Evolutionary conservation across 2,888 invertebrate species (phyloP).

Genomic region (Hydrotaea cyrtoneurina): DNA sequence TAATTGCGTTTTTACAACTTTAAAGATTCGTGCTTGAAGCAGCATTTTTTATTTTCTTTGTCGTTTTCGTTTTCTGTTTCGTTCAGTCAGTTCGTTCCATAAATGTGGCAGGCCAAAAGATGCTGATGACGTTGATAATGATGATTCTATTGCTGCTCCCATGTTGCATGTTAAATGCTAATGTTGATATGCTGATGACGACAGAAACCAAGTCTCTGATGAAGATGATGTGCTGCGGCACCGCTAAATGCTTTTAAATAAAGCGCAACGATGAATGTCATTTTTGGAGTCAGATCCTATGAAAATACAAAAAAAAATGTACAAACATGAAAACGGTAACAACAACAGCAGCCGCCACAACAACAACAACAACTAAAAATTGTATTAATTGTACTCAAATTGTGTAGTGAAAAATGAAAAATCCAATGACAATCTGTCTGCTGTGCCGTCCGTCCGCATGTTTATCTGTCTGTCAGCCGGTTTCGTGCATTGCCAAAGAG

Average conservation of each 20-base stretch:
- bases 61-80: constrained; percentile 23
- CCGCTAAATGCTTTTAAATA: constrained; percentile 76
- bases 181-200: constrained; percentile 55
- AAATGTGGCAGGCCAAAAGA: constrained; percentile 40
- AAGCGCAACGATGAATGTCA: constrained; percentile 77
- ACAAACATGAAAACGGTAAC: constrained; percentile 37
- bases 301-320: constrained; percentile 77
- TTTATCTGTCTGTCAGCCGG: constrained; percentile 9
- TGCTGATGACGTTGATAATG: constrained; percentile 53
- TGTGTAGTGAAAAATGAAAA: constrained; percentile 44
- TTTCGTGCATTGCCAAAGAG: constrained; percentile 11
- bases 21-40: constrained; percentile 78
- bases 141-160: constrained; percentile 57
- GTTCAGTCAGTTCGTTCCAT: no score
- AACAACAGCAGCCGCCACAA: not conserved
- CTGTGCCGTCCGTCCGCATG: not conserved
- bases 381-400: constrained; percentile 68
- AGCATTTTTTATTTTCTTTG: constrained; percentile 70
- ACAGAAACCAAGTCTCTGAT: constrained; percentile 19
- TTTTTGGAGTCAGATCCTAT: constrained; percentile 64
- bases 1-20: constrained; percentile 80
- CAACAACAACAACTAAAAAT: constrained; percentile 47
- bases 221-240: constrained; percentile 60
- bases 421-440: constrained; percentile 8
- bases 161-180: constrained; percentile 66